Base-by-base conservation (phyloP, 2,888 invertebrate species). In the Cephonodes hylas region DNA sequence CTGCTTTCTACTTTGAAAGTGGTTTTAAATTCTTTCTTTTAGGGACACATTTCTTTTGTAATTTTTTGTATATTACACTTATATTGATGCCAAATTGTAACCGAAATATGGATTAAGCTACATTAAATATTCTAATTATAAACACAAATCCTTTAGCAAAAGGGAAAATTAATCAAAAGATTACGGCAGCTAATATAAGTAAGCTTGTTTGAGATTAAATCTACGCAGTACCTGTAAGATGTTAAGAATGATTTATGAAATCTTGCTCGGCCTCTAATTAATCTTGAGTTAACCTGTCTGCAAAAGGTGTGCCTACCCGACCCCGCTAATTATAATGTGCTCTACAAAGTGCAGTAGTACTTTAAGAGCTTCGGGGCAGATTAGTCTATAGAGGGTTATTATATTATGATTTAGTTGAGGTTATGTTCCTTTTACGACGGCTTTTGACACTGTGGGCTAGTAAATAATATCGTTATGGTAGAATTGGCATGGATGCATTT, bases 221-320 rank as follows among this genome's bases (percentile, higher is more conserved):
- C 25, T 20, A 25, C 27, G 7, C 57, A 18, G n/a, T 15, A 8
- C 56, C 58, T 61, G 72, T 53, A 53, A 53, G 53, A 53, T 53
- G 53, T 31, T 53, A 15, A 53, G 53, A 76, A 76, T 80, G 80
- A 80, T 79, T 81, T 76, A 80, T 78, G 77, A 71, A 73, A 73
- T 71, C 69, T 70, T 69, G 64, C 62, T 63, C 61, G 64, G 27
- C 67, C 71, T 69, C 71, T 73, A 78, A 80, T 81, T 81, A 80
- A 79, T 77, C 76, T 72, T 65, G 61, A 66, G 75, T 71, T 76
- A 77, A 76, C 77, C 74, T 77, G 72, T 57, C 66, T 59, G 66
- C 65, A 66, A 69, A 69, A 68, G 74, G 71, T 73, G 69, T 66
- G 66, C 62, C 60, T 60, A 44, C 42, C 60, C 44, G 34, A 13